Base-by-base conservation (phyloP, 2,113 vertebrate genomes). In the Pterocles gutturalis region DNA sequence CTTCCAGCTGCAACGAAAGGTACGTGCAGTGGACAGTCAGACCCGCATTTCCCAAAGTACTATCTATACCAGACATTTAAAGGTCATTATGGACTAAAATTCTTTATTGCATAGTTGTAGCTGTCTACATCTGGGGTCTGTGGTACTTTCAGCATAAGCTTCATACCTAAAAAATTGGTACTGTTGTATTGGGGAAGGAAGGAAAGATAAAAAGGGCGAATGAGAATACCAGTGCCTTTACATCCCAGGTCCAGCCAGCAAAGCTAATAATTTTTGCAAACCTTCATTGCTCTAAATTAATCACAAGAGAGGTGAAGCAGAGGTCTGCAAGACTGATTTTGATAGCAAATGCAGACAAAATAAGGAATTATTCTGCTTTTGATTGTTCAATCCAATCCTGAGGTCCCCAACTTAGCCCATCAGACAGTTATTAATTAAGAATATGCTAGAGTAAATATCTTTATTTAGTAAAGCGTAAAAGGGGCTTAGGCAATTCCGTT, bases 21-120 rank as follows among this genome's bases (percentile, higher is more conserved):
- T 36, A 17, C 0, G 1, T 24, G 34, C 7, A 10, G 31, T 5
- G 17, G 33, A 41, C 0, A 0, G 38, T 51, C 33, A 20, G 33
- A 36, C 25, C 62, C 15, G 13, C 31, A 4, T 71, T 71, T 70
- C 34, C 53, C 49, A 36, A 72, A 55, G 21, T 26, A 17, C 33
- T 57, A 10, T 20, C 28, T 71, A 13, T 65, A 69, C 8, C 21
- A 41, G 54, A 41, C 8, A 26, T 67, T 21, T 45, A 69, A 84
- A 64, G 55, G n/a, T 72, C 36, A 57, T 1, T 9, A 26, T 20
- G 38, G 13, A 28, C 7, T 65, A 25, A 69, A 67, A 48, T 49
- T 71, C 45, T 76, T 34, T 45, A 1, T 14, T 61, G 26, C 33
- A 12, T 17, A 18, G 14, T 11, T n/a, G 45, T 20, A 60, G 53